Evolutionary conservation across 2,888 invertebrate genomes (phyloP), one percentile per base, ranked within the genome.

Genomic region (Macrophya alboannulata): DNA sequence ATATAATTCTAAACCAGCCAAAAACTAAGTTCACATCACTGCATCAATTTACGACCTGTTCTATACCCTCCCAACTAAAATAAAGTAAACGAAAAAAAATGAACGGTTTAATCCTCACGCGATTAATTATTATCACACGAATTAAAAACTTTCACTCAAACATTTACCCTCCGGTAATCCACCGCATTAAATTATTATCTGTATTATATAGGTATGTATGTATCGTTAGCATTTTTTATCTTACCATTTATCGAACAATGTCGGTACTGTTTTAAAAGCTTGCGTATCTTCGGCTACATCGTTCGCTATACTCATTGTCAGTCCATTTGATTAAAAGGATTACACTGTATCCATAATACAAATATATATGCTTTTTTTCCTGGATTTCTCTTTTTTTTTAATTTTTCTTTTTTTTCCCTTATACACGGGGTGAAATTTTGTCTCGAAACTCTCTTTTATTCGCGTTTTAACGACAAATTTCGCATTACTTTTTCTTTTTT

Each of bases 1-100:
- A n/a, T n/a, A n/a, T n/a, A 74, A 74, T 45, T 74, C 45, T 9
- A 74, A 74, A 45, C 72, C 71, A 71, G 10, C 45, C 21, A 45
- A 74, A 43, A 45, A 45, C 10, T 72, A 43, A 10, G 45, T 43
- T 74, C 45, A n/a, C 43, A 45, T 74, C 37, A 31, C 71, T 40
- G n/a, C 71, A 40, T 40, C 40, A 40, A 71, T 71, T 71, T 40
- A 31, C 15, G 12, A 31, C 68, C 12, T 17, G 6, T 68, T 31
- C 10, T 31, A n/a, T n/a, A 31, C 31, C n/a, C 37, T n/a, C 17
- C 37, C 71, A 15, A 71, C 6, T 37, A 71, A 74, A 74, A 43
- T n/a, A 45, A 74, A 74, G 55, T 55, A 45, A 71, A 17, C 17
- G n/a, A 37, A 71, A 17, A 68, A 68, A 74, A 74, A 25, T 21